Conservation (phyloP, 1,140 invertebrate genomes). For the Diuraphis noxia region DNA sequence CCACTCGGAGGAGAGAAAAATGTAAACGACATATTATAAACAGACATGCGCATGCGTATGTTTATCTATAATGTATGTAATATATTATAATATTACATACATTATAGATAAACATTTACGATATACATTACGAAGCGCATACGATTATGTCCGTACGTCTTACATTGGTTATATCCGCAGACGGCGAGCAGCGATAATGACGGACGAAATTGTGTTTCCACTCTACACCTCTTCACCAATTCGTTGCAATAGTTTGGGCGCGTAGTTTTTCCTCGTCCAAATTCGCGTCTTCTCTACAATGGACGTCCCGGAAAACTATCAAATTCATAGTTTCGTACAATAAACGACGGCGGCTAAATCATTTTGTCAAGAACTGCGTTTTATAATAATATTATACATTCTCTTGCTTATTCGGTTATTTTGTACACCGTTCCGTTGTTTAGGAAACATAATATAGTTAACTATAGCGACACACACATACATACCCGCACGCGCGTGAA, state of each 20-base stretch:
- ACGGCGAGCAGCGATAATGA: background rate
- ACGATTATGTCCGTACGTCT: background rate
- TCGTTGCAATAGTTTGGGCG: too few relatives aligned
- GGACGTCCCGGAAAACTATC: too few relatives aligned
- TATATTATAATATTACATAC: too few relatives aligned
- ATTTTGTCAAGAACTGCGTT: background rate
- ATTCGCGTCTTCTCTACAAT: too few relatives aligned
- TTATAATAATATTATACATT: background rate
- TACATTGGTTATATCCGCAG: background rate
- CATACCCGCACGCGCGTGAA: background rate
- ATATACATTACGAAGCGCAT: background rate
- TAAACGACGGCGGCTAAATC: background rate
- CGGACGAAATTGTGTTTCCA: background rate
- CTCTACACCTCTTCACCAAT: background rate
- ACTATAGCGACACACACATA: background rate
- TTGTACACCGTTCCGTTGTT: background rate
- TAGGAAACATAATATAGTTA: background rate
- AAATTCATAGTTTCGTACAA: background rate
- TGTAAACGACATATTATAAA: background rate
- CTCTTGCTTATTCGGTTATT: background rate
- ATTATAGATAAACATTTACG: background rate
- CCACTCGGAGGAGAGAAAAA: background rate
- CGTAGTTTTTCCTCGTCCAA: too few relatives aligned
- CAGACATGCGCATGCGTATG: background rate
- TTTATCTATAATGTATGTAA: too few relatives aligned